phyloP scores from a whole-genome alignment of 2,797 vertebrate species.

The Spinus olivaceus region DNA sequence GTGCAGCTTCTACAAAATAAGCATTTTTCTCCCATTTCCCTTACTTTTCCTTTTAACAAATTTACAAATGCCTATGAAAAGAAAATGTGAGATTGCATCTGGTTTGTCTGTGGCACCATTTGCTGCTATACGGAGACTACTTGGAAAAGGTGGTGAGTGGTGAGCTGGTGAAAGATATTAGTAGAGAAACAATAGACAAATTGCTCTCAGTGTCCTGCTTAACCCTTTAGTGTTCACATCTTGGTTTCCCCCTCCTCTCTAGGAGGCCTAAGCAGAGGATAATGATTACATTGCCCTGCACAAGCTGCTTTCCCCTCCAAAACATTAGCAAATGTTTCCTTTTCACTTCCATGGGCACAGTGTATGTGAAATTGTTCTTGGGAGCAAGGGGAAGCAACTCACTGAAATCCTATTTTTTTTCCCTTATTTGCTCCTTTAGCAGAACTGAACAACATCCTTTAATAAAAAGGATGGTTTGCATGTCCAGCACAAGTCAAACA shows the following conservation, averaged over 20 bases:
- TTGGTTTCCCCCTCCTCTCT: background rate
- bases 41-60: slow-evolving; percentile 2
- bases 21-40: background rate
- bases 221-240: slow-evolving; percentile 7
- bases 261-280: background rate
- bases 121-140: slow-evolving; percentile 48
- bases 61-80: slow-evolving; percentile 46
- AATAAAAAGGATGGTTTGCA: background rate
- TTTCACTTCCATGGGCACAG: background rate
- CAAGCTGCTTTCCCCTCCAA: background rate
- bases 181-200: slow-evolving; percentile 58
- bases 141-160: slow-evolving; percentile 54
- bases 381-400: background rate
- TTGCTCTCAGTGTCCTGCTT: slow-evolving; percentile 7
- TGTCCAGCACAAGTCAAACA: background rate
- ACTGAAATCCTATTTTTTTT: background rate
- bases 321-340: background rate
- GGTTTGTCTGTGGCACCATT: slow-evolving; percentile 46
- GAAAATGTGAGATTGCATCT: slow-evolving; percentile 53
- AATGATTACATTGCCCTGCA: background rate
- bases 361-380: background rate
- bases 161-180: slow-evolving; percentile 54
- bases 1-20: slow-evolving; percentile 19
- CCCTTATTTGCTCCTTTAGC: background rate
- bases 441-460: background rate